These are phyloP conservation scores for Ovibos moschatus DNA, from an alignment of 2,113 vertebrate species.

Conservation along the genomic window DNA sequence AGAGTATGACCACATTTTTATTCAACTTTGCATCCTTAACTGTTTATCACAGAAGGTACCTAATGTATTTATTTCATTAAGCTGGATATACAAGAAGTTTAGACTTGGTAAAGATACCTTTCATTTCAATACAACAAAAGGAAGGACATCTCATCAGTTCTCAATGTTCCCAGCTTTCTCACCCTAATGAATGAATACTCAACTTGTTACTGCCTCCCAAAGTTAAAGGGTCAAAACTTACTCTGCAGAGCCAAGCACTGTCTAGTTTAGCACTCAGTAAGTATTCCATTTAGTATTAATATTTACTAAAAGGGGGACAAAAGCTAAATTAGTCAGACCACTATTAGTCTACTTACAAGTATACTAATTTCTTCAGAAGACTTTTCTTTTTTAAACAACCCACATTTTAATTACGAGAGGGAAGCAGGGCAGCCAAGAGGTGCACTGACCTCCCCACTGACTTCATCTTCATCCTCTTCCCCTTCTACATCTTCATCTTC, in stretches of 20 bases:
- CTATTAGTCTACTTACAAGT: not conserved
- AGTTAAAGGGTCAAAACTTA: not conserved
- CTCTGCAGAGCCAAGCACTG: not conserved
- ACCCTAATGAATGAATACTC: not conserved
- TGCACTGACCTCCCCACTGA: constrained; percentile 85
- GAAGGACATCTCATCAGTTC: not conserved
- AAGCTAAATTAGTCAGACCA: not conserved
- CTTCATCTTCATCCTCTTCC: constrained; percentile 92
- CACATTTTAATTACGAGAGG: not conserved
- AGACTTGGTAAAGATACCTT: not conserved
- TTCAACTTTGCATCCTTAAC: not conserved
- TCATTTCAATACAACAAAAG: not conserved
- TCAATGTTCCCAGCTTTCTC: not conserved
- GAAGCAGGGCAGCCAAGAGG: not conserved
- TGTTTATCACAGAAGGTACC: not conserved
- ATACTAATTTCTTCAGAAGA: not conserved
- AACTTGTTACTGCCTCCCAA: not conserved
- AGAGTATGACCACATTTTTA: not conserved
- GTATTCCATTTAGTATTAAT: not conserved
- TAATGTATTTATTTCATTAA: not conserved
- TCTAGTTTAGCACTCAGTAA: not conserved
- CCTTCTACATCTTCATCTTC: constrained; percentile 88
- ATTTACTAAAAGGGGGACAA: not conserved
- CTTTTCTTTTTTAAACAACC: not conserved
- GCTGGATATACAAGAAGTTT: not conserved